These are phyloP conservation scores for Lasioglossum lativentre DNA, from an alignment of 2,888 invertebrate species.

Conservation along the genomic window DNA sequence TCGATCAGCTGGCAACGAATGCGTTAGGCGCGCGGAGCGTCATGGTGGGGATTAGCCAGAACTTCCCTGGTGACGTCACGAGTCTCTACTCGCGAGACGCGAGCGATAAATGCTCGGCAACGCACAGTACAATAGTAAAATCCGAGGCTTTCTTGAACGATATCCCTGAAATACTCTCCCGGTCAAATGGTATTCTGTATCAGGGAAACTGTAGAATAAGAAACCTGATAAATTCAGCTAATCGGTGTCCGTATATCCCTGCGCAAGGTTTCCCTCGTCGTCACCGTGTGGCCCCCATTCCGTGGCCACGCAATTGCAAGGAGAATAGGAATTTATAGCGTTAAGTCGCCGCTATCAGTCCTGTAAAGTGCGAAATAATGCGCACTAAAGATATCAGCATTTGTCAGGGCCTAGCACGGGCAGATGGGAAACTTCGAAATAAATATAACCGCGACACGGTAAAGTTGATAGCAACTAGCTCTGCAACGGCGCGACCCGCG, in stretches of 20 bases:
- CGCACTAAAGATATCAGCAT: slow-evolving; percentile 63
- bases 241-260: slow-evolving; percentile 28
- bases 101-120: not conserved
- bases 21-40: not conserved
- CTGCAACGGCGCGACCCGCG: slow-evolving; percentile 13
- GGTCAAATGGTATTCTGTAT: slow-evolving; percentile 35
- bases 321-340: slow-evolving; percentile 65
- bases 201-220: slow-evolving; percentile 41
- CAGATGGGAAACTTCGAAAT: slow-evolving; percentile 56
- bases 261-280: slow-evolving; percentile 18
- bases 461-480: slow-evolving; percentile 38
- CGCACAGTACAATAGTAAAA: not conserved
- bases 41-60: not conserved
- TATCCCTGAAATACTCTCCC: slow-evolving; percentile 21
- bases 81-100: not conserved
- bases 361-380: slow-evolving; percentile 65
- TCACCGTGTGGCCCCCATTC: not conserved
- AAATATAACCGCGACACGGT: slow-evolving; percentile 45
- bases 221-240: slow-evolving; percentile 51
- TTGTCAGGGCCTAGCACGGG: slow-evolving; percentile 50
- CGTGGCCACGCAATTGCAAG: slow-evolving; percentile 33
- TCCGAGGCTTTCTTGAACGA: slow-evolving; percentile 9
- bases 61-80: not conserved
- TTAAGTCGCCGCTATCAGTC: slow-evolving; percentile 55
- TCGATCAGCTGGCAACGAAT: too few relatives aligned